Evolutionary conservation across 1,140 invertebrate genomes (phyloP).

Genomic region (Muscidifurax raptorellus): DNA sequence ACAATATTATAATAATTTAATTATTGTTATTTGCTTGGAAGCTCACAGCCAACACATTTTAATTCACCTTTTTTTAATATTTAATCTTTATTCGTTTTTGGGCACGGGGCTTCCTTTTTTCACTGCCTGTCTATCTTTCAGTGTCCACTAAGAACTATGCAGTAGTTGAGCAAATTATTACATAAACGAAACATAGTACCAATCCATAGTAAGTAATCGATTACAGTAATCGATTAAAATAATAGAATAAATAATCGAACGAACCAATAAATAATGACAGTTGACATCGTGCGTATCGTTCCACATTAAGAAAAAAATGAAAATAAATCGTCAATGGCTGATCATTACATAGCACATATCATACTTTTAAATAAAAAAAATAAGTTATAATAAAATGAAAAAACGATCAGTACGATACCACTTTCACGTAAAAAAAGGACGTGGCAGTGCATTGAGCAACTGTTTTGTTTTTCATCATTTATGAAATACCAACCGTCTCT

Average conservation of each 20-base stretch:
- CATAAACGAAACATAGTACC: conserved; percentile 48
- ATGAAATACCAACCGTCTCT: conserved; percentile 66
- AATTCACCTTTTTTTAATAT: conserved; percentile 68
- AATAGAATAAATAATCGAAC: conserved; percentile 47
- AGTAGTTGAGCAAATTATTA: conserved; percentile 55
- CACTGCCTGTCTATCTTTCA: conserved; percentile 41
- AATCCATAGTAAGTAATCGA: conserved; percentile 41
- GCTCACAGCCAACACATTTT: conserved; percentile 75
- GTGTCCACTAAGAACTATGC: conserved; percentile 31
- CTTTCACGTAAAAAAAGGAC: conserved; percentile 56
- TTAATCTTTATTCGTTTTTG: conserved; percentile 67
- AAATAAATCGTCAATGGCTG: conserved; percentile 36
- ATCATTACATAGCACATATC: conserved; percentile 15
- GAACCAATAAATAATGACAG: conserved; percentile 49
- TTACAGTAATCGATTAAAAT: conserved; percentile 39
- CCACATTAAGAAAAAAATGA: conserved; percentile 22
- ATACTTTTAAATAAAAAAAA: conserved; percentile 16
- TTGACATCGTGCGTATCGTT: conserved; percentile 42
- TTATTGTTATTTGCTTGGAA: conserved; percentile 77
- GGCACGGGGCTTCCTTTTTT: conserved; percentile 65
- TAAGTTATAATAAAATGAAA: conserved; percentile 22
- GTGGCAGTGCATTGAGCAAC: conserved; percentile 75
- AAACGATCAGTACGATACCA: conserved; percentile 57
- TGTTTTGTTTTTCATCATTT: conserved; percentile 56
- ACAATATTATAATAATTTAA: conserved; percentile 75